Base-by-base conservation (phyloP, 1,140 invertebrate species). In the Rhagoletis pomonella region DNA sequence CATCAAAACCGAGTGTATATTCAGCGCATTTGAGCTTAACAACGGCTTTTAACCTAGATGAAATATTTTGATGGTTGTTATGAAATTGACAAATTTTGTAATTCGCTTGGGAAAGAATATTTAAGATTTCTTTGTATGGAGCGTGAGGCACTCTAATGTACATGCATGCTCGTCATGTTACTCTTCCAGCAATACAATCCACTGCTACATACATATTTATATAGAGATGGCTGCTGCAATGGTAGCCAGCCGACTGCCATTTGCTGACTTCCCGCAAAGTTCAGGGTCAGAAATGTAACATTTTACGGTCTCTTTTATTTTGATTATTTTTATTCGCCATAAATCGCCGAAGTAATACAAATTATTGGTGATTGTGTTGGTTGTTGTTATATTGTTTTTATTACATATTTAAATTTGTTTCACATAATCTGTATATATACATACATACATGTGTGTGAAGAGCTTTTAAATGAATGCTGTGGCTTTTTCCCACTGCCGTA, bases 271-370 rank as follows among this genome's bases (percentile, higher is more conserved):
- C 29, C 29, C n/a, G 42, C 73, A 55, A 81, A 81, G 73, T 81
- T 81, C 73, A 81, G 73, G 73, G 73, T 81, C 73, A 81, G 47
- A 7, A 81, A 81, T 73, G 69, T 73, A 47, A 47, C 55, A 42
- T 58, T 81, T 81, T 81, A 81, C 73, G 47, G 17, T 55, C 47
- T 58, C 73, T 81, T 81, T 55, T 81, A 55, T 81, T 81, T 81
- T 81, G 73, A 81, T 81, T 81, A 47, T n/a, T 55, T 29, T 58
- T 81, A 81, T 81, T 81, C 47, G 73, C 73, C 73, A n/a, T 55
- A 44, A 81, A 81, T 81, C 47, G 73, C 17, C 73, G 7, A 19
- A 81, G 42, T 44, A 81, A 81, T 77, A 81, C 73, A 81, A 62
- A 62, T 62, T 17, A 62, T 44, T 73, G 39, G 67, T 47, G 14